Base-by-base conservation (phyloP, 1,140 invertebrate species). In the Hyles vespertilio region DNA sequence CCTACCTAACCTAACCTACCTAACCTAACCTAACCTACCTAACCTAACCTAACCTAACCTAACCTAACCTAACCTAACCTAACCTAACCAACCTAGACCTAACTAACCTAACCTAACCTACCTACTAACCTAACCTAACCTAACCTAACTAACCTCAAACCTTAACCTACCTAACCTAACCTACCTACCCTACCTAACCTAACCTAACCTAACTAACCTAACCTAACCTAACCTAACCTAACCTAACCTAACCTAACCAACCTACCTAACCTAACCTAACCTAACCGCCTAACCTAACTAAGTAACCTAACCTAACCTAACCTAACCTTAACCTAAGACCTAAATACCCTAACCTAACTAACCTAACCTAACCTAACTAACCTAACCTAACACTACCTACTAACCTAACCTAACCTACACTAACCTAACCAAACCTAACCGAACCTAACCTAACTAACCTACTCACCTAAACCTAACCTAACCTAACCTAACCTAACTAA, bases 241-340 rank as follows among this genome's bases (percentile, higher is more conserved):
- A 72, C 70, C 74, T 69, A 76, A 81, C 67, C 78, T 69, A 79
- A 76, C 77, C 65, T 63, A 74, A 71, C 64, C 71, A 60, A 73
- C 73, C 67, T 67, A 56, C 36, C 36, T 36, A 36, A 36, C 36
- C 36, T 36, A 36, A 36, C 36, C 36, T 64, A 74, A 76, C 69
- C 73, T 73, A 81, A 74, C 74, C 67, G 3, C 45, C 45, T 57
- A 65, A 65, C 54, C 63, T 56, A 56, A 72, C 77, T 75, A 74
- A 74, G 70, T 36, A 36, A 36, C 36, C 36, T 36, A 36, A 36
- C 36, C 36, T 36, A 36, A 36, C 36, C 36, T 36, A 36, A 36
- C 36, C 36, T 36, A 36, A 36, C 36, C 36, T 36, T 36, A 70
- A 75, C 75, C 73, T 69, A 75, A n/a, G n/a, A 72, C 72, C 76